Evolutionary conservation across 1,140 invertebrate species (phyloP).

Genomic region (Drosophila seguyi): DNA sequence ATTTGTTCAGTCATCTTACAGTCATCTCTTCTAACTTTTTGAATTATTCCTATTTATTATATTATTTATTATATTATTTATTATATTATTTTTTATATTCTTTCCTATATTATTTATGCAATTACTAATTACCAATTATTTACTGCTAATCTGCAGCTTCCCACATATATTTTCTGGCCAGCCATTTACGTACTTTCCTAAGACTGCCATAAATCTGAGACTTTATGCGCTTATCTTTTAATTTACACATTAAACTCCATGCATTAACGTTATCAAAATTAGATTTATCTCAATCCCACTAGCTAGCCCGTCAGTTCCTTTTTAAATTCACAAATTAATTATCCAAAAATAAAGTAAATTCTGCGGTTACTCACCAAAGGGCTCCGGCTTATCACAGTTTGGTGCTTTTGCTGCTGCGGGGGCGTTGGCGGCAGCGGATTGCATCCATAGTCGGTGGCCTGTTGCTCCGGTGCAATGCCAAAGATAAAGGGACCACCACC

Average conservation of each 20-base stretch:
- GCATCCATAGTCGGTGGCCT: slow-evolving; percentile 59
- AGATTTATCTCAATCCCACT: not conserved
- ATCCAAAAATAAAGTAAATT: not conserved
- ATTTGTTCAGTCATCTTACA: not conserved
- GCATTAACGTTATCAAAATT: not conserved
- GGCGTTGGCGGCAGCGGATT: slow-evolving; percentile 24
- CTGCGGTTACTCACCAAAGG: slow-evolving; percentile 26
- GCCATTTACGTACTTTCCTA: not conserved
- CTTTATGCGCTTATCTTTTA: not conserved
- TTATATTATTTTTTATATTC: too few relatives aligned
- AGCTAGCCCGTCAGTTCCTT: not conserved
- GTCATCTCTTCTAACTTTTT: not conserved
- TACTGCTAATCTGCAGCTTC: not conserved
- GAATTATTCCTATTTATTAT: not conserved
- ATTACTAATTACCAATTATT: not conserved
- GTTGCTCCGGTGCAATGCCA: slow-evolving; percentile 68
- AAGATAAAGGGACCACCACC: slow-evolving; percentile 72
- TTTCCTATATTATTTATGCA: not conserved
- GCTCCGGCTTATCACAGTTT: slow-evolving; percentile 24
- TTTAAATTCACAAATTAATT: not conserved
- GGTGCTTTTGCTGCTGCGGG: slow-evolving; percentile 34
- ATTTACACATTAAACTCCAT: not conserved
- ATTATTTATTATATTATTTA: too few relatives aligned
- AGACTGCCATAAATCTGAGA: not conserved
- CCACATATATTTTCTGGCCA: too few relatives aligned